Evolutionary conservation across 37 sponge, comb jelly and placozoan species (phyloP), one percentile per base, ranked within the genome.

Genomic region (Halichondria panicea): DNA sequence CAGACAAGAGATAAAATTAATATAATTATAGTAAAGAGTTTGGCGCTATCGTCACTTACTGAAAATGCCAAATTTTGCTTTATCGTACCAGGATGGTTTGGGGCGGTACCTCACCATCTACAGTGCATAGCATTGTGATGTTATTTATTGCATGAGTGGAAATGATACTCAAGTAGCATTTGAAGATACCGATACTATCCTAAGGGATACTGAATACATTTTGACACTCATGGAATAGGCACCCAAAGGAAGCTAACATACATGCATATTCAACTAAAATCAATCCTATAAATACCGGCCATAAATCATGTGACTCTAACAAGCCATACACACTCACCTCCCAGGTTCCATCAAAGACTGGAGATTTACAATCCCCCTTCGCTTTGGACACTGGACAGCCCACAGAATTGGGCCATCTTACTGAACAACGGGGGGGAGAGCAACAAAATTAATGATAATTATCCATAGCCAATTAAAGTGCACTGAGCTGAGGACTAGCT

Each of bases 1-100:
- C 21, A 82, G 36, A 18, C 34, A 41, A 21, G 31, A 38, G 43
- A 27, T 27, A 63, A 21, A 63, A 30, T 39, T 8, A 36, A 38
- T 24, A n/a, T 13, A 9, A 41, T 55, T 3, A 55, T 13, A 55
- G 74, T 15, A 34, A 21, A 55, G 13, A 30, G 36, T 24, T 7
- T 13, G 25, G 22, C 42, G 15, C 6, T 8, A 36, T 66, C 41
- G 9, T 12, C 9, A 40, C 84, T 75, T 34, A 84, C 84, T 42
- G 64, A 89, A 89, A 25, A 89, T 89, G 3, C 89, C 92, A 87
- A 91, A 91, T 57, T 91, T 91, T 12, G 55, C 92, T 45, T 87
- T 72, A 60, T 91, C 87, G 69, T 75, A 91, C 92, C 92, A 91
- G 0, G 68, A 52, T 58, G 92, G 92, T 11, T 64, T 24, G 2